Evolutionary conservation across 2,888 invertebrate genomes (phyloP).

Genomic region (Chydorus sphaericus): DNA sequence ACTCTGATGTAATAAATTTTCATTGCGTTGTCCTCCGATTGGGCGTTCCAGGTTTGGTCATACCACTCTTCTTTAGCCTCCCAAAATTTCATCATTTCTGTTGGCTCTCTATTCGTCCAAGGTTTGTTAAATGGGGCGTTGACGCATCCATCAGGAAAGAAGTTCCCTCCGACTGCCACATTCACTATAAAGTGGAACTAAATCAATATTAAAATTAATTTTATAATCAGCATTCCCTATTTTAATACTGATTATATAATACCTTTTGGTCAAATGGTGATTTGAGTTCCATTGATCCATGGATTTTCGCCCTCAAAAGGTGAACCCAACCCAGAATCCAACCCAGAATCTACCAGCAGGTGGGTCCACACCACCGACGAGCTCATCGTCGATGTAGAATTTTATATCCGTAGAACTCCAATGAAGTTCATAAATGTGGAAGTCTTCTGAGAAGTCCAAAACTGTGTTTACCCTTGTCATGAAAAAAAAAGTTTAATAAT

Average conservation of each 20-base stretch:
- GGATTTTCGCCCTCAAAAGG: slow-evolving; percentile 12
- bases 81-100: slow-evolving; percentile 14
- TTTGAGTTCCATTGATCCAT: slow-evolving; percentile 11
- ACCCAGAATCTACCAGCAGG: slow-evolving; percentile 16
- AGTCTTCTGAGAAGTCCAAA: slow-evolving; percentile 17
- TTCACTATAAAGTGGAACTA: slow-evolving; percentile 30
- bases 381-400: slow-evolving; percentile 12
- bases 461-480: neutral
- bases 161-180: slow-evolving; percentile 31
- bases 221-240: no score
- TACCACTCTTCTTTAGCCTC: slow-evolving; percentile 11
- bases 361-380: slow-evolving; percentile 12
- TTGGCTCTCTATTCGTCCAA: slow-evolving; percentile 17
- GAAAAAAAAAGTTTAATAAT: no score
- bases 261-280: slow-evolving; percentile 17
- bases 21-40: slow-evolving; percentile 11
- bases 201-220: no score
- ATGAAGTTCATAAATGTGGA: slow-evolving; percentile 26
- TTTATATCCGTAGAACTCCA: slow-evolving; percentile 21
- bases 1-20: slow-evolving; percentile 15
- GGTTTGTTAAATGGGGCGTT: slow-evolving; percentile 20
- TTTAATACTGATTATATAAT: no score
- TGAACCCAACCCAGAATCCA: slow-evolving; percentile 13
- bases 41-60: slow-evolving; percentile 14
- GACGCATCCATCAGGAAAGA: slow-evolving; percentile 22